Base-by-base conservation (phyloP, 2,888 invertebrate species). In the Eilema caniola region DNA sequence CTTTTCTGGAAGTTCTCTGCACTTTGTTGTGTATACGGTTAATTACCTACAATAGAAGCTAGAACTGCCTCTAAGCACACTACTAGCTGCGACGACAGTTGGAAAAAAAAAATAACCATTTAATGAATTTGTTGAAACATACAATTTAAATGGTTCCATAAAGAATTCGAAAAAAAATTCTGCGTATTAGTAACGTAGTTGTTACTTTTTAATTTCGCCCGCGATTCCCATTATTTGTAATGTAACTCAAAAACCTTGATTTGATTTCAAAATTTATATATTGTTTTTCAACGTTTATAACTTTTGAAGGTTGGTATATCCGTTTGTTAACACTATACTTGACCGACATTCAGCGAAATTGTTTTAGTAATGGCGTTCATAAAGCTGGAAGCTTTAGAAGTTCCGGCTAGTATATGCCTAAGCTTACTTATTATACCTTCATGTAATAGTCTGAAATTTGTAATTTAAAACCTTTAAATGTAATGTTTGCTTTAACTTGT, bases 241-340 rank as follows among this genome's bases (percentile, higher is more conserved):
- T n/a, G 53, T 47, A n/a, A 53, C 53, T 53, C n/a, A 53, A 53
- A 53, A 53, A 53, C 53, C 10, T n/a, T 53, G n/a, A n/a, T 53
- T 53, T n/a, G 53, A 53, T 53, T 53, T 53, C 3, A n/a, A 53
- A 53, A 53, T 53, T 53, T 53, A 20, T 53, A n/a, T 53, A 1
- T 53, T n/a, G n/a, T 53, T 53, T 53, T 53, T 41, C 14, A n/a
- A n/a, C 53, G 7, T 53, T 53, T n/a, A n/a, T 53, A 20, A 53
- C 53, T 53, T 53, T n/a, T 10, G n/a, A n/a, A 10, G 53, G 53
- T 53, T 53, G n/a, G 8, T 53, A 20, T 53, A 53, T 53, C 53
- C 53, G 53, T 53, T 53, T n/a, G 20, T 53, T 53, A 47, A 47
- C 47, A n/a, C n/a, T 47, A 41, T 47, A 53, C n/a, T 53, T 53